Percentiles rank a stretch among this genome's conserved stretches.
These are phyloP conservation scores for Cyaniris semiargus DNA, from an alignment of 2,888 invertebrate genomes.

Conservation along the genomic window DNA sequence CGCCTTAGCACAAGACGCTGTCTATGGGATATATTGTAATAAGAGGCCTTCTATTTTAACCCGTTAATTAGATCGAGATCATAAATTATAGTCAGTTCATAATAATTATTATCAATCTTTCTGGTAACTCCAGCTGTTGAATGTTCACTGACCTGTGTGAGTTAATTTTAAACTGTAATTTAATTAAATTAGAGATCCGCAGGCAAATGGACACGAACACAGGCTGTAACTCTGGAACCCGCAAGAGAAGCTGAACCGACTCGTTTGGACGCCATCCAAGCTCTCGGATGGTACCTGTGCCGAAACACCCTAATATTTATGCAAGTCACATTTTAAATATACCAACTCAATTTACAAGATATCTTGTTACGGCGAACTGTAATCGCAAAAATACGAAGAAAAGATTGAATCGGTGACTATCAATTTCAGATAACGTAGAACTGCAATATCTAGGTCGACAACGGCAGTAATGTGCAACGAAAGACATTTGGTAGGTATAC, in stretches of 20 bases:
- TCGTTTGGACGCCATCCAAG: constrained; percentile 1
- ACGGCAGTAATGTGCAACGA: neutral
- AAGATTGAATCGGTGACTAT: neutral
- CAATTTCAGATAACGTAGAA: neutral
- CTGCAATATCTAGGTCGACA: neutral
- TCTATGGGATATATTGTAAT: neutral
- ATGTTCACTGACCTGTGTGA: neutral
- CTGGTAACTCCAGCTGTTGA: neutral
- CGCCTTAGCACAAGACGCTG: neutral
- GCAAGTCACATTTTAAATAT: constrained; percentile 12
- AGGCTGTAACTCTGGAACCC: constrained; percentile 16
- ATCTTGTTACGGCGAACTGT: neutral
- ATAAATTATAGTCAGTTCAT: no score
- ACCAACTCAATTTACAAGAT: constrained; percentile 17
- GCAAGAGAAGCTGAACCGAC: constrained; percentile 8
- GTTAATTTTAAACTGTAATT: neutral
- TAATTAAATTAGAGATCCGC: neutral
- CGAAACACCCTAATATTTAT: neutral
- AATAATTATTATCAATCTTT: neutral
- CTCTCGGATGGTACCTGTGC: constrained; percentile 2
- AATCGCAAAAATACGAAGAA: neutral
- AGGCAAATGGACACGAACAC: neutral
- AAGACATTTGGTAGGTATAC: neutral
- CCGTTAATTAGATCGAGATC: no score
- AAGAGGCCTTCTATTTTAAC: neutral